A percentile compares a stretch with the other conserved stretches of the same genome.
Conservation (phyloP, 2,888 invertebrate genomes). For the Calephelis perditalis region DNA sequence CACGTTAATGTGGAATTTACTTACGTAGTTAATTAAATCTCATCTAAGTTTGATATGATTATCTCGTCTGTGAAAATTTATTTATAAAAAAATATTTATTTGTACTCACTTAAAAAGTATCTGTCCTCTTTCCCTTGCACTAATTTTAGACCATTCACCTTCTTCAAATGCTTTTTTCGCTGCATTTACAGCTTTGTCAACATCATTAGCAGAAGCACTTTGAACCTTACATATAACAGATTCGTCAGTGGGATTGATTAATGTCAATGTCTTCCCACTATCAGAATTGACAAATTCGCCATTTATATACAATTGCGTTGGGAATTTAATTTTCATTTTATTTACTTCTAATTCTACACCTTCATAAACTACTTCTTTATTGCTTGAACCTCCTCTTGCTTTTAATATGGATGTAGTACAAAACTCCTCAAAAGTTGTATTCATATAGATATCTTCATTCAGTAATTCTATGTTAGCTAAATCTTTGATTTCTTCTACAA, state of each 20-base stretch:
- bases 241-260: constrained; percentile 93
- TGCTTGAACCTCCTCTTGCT: constrained; percentile 79
- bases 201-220: constrained; percentile 87
- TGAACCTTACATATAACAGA: constrained; percentile 85
- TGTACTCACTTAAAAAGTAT: constrained; percentile 84
- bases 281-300: constrained; percentile 92
- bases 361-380: constrained; percentile 81
- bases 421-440: constrained; percentile 92
- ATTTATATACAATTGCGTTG: constrained; percentile 94
- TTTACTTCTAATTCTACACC: constrained; percentile 88
- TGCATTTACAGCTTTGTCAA: constrained; percentile 91
- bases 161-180: constrained; percentile 92
- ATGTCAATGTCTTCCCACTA: constrained; percentile 77
- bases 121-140: constrained; percentile 92
- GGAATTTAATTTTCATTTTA: constrained; percentile 90
- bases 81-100: neutral
- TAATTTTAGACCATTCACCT: constrained; percentile 97
- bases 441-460: constrained; percentile 96
- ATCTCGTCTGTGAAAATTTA: too few relatives aligned
- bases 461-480: constrained; percentile 85
- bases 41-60: too few relatives aligned
- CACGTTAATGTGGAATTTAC: too few relatives aligned
- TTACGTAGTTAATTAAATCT: too few relatives aligned
- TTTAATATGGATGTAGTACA: constrained; percentile 81
- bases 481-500: constrained; percentile 95